Conservation (phyloP, 2,888 invertebrate genomes). For the Branchipolynoe longqiensis region DNA sequence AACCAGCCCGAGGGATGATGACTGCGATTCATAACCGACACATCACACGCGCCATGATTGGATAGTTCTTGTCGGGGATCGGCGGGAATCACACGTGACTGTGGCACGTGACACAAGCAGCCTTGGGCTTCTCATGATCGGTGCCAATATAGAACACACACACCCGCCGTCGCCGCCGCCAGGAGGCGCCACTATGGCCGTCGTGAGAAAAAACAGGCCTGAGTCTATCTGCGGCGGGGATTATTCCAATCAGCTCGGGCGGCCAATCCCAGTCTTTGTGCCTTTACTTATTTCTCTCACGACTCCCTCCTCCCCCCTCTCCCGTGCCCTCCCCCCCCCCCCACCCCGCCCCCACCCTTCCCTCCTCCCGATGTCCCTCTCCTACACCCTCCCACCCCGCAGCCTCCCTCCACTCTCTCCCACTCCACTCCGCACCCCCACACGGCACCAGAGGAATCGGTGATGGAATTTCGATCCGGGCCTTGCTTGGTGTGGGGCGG, state of each 20-base stretch:
- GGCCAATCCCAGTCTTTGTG: background rate
- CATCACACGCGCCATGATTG: too few relatives aligned
- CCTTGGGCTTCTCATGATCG: slow-evolving; percentile 4
- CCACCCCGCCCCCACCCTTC: too few relatives aligned
- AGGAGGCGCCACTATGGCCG: background rate
- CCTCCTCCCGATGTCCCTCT: too few relatives aligned
- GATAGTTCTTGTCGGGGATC: too few relatives aligned
- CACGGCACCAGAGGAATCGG: too few relatives aligned
- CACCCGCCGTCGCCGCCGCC: background rate
- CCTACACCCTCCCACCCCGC: too few relatives aligned
- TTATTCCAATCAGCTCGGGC: slow-evolving; percentile 23
- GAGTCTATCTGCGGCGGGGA: slow-evolving; percentile 10
- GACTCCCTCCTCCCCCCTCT: background rate
- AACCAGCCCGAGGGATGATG: too few relatives aligned
- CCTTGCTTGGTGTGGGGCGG: background rate
- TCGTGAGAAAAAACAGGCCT: slow-evolving; percentile 29
- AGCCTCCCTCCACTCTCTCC: too few relatives aligned
- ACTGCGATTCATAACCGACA: too few relatives aligned
- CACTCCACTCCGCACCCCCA: too few relatives aligned
- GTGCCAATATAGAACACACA: background rate
- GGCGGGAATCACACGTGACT: background rate
- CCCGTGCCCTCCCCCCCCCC: too few relatives aligned
- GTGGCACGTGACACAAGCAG: background rate
- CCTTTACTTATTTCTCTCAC: slow-evolving; percentile 49
- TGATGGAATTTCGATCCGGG: slow-evolving; percentile 41